Conservation (phyloP, 1,140 invertebrate genomes). For the Drosophila orosa region DNA sequence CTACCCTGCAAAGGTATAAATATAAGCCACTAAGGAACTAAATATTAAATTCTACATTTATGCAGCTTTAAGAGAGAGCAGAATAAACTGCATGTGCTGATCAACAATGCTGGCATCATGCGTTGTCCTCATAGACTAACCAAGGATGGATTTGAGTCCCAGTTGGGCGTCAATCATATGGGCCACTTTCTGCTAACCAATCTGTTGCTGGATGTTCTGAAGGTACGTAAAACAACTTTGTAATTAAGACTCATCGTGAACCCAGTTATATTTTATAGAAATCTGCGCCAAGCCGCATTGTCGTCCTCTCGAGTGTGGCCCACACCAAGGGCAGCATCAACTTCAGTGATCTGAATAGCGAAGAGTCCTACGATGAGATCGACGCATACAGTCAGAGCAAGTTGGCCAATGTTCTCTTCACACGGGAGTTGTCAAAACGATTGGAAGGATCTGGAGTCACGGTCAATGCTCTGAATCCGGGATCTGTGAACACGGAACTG, state of each 20-base stretch:
- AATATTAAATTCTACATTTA: too few relatives aligned
- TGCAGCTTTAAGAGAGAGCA: constrained; percentile 87
- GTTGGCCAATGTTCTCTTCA: constrained; percentile 94
- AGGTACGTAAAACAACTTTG: constrained; percentile 83
- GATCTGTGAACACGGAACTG: constrained; percentile 93
- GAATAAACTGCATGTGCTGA: constrained; percentile 90
- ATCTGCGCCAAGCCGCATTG: constrained; percentile 90
- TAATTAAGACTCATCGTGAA: background rate
- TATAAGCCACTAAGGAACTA: background rate
- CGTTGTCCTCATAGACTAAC: constrained; percentile 88
- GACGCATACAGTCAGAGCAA: constrained; percentile 94
- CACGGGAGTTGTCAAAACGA: constrained; percentile 89
- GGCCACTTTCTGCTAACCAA: constrained; percentile 95
- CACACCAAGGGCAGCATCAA: constrained; percentile 89
- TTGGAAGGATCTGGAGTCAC: constrained; percentile 91
- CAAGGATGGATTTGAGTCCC: constrained; percentile 94
- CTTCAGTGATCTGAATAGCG: constrained; percentile 90
- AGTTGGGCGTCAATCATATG: constrained; percentile 93
- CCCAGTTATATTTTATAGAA: constrained; percentile 83
- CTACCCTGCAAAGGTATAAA: too few relatives aligned
- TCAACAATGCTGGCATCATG: constrained; percentile 97
- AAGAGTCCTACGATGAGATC: constrained; percentile 88
- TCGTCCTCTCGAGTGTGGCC: constrained; percentile 90
- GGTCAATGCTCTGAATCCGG: constrained; percentile 94
- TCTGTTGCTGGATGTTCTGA: constrained; percentile 91